Conservation (phyloP, 1,140 invertebrate species). For the Nasonia vitripennis region DNA sequence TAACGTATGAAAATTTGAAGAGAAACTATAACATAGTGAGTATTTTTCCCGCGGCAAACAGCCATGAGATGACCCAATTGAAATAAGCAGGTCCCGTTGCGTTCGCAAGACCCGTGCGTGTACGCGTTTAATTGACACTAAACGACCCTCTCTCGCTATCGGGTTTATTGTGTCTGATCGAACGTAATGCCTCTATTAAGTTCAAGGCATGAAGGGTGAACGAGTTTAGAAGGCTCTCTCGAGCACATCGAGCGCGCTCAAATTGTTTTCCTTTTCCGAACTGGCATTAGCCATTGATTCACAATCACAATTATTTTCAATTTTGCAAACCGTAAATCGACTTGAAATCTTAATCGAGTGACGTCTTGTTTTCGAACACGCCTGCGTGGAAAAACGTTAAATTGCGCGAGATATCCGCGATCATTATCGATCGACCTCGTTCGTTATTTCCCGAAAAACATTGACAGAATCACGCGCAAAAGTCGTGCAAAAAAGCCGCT, state of each 20-base stretch:
- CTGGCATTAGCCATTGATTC: not conserved
- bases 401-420: not conserved
- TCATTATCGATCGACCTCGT: not conserved
- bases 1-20: not conserved
- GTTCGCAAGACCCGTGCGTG: conserved; percentile 9
- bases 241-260: not conserved
- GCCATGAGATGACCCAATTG: conserved; percentile 27
- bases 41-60: not conserved
- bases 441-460: not conserved
- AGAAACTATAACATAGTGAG: not conserved
- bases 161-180: conserved; percentile 60
- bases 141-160: conserved; percentile 52
- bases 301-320: not conserved
- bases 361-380: not conserved
- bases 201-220: conserved; percentile 56
- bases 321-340: not conserved
- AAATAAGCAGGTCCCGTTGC: conserved; percentile 28
- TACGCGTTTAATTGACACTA: conserved; percentile 45
- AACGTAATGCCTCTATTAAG: conserved; percentile 61
- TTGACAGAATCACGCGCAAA: not conserved
- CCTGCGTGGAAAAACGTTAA: no score
- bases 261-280: not conserved
- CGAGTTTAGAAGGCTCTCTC: conserved; percentile 8
- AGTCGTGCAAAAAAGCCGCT: not conserved
- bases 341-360: not conserved